phyloP scores from a whole-genome alignment of 2,888 invertebrate species.

The Ennomos quercinarius region DNA sequence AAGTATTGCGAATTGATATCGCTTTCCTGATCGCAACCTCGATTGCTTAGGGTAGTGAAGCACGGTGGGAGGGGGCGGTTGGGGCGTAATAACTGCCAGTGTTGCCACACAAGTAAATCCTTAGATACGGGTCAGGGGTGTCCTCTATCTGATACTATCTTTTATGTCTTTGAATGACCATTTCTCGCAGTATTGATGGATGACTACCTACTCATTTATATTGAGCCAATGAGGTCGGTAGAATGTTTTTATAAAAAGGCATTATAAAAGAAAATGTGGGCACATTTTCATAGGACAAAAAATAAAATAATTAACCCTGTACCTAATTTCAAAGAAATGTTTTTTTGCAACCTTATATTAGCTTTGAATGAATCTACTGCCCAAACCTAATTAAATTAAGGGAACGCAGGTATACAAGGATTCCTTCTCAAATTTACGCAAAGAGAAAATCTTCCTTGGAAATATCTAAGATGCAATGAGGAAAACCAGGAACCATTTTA shows the following conservation, averaged over 20 bases:
- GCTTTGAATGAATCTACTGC: conserved; percentile 8
- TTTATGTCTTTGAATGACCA: conserved; percentile 36
- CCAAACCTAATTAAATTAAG: conserved; percentile 19
- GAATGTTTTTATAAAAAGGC: neutral
- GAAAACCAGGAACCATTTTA: conserved; percentile 28
- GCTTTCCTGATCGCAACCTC: conserved; percentile 63
- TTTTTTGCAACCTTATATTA: conserved; percentile 17
- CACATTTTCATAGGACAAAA: neutral
- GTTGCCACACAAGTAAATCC: conserved; percentile 58
- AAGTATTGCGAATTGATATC: conserved; percentile 69
- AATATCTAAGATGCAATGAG: conserved; percentile 17
- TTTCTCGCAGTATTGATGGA: conserved; percentile 22
- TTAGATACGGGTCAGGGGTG: conserved; percentile 33
- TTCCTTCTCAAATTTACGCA: conserved; percentile 7
- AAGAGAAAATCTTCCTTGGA: conserved; percentile 7
- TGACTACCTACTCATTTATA: conserved; percentile 5
- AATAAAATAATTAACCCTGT: neutral
- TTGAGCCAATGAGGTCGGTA: conserved; percentile 4
- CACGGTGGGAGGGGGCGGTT: conserved; percentile 29
- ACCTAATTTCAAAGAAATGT: conserved; percentile 6
- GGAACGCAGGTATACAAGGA: conserved; percentile 3
- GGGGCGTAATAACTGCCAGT: conserved; percentile 59
- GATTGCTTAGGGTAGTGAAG: conserved; percentile 41
- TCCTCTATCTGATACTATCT: conserved; percentile 30
- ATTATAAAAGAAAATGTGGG: neutral